A percentile compares a stretch with the other conserved stretches of the same genome.
phyloP scores from a whole-genome alignment of 2,113 vertebrate genomes.

The Chaenogobius annularis region DNA sequence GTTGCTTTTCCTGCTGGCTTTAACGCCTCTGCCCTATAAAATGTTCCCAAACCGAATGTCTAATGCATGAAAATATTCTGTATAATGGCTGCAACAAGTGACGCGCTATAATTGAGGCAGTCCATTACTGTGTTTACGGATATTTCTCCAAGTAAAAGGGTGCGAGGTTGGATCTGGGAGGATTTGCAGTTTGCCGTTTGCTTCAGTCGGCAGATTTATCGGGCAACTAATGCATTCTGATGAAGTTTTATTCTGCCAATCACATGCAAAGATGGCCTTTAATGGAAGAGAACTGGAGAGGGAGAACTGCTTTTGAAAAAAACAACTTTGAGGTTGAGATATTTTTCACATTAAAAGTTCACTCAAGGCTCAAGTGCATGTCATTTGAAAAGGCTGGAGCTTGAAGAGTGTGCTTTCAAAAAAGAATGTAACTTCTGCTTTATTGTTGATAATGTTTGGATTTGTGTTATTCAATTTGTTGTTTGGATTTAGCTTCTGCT shows the following conservation, averaged over 20 bases:
- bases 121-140: conserved; percentile 25
- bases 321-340: not conserved
- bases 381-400: not conserved
- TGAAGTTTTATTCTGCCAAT: conserved; percentile 37
- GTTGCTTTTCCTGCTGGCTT: conserved; percentile 42
- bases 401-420: too few relatives aligned
- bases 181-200: conserved; percentile 55
- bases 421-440: too few relatives aligned
- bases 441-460: too few relatives aligned
- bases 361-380: not conserved
- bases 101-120: not conserved
- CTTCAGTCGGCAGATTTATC: conserved; percentile 38
- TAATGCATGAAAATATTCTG: conserved; percentile 11
- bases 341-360: not conserved
- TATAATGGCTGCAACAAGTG: too few relatives aligned
- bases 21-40: conserved; percentile 37
- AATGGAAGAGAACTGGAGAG: not conserved
- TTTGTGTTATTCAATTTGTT: not conserved
- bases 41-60: conserved; percentile 22
- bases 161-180: conserved; percentile 35
- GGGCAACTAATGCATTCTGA: conserved; percentile 51
- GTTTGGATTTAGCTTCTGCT: not conserved
- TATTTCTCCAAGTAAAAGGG: conserved; percentile 30
- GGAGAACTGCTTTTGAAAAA: conserved; percentile 13
- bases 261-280: conserved; percentile 13